phyloP scores from a whole-genome alignment of 2,888 invertebrate species.

The Sialis lutaria region DNA sequence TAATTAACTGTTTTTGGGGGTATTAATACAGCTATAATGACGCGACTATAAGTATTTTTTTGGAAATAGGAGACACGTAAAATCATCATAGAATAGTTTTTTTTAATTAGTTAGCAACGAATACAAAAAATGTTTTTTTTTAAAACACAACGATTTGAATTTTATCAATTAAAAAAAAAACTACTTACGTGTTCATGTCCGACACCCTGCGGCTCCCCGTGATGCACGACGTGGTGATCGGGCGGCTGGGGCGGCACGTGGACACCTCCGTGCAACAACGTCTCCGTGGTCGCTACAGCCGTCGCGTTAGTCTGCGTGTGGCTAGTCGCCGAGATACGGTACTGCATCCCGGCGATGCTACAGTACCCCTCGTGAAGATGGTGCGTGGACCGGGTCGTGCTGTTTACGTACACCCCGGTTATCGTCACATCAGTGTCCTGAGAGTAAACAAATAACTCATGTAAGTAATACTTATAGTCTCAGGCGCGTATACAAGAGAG shows the following conservation, averaged over 20 bases:
- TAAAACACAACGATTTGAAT: too few relatives aligned
- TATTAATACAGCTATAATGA: too few relatives aligned
- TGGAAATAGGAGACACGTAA: too few relatives aligned
- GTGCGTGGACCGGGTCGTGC: constrained; percentile 54
- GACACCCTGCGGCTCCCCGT: constrained; percentile 30
- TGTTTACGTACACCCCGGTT: constrained; percentile 67
- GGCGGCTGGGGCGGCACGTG: constrained; percentile 66
- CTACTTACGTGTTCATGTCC: constrained; percentile 16
- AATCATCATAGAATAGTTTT: too few relatives aligned
- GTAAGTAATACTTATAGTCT: too few relatives aligned
- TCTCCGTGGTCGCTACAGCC: constrained; percentile 51
- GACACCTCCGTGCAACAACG: constrained; percentile 28
- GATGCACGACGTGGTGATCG: constrained; percentile 78
- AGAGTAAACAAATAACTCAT: too few relatives aligned
- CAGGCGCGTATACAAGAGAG: too few relatives aligned
- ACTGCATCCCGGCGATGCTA: constrained; percentile 72
- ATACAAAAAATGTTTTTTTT: too few relatives aligned
- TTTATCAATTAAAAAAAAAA: too few relatives aligned
- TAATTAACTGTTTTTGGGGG: too few relatives aligned
- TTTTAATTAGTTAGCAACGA: too few relatives aligned
- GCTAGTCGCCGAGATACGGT: constrained; percentile 73
- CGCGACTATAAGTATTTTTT: too few relatives aligned
- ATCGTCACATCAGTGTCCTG: constrained; percentile 79
- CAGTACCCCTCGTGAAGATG: constrained; percentile 58
- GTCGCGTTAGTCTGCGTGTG: constrained; percentile 74